These are phyloP conservation scores for Omphaloscelis lunosa DNA, from an alignment of 2,888 invertebrate genomes.

Conservation along the genomic window DNA sequence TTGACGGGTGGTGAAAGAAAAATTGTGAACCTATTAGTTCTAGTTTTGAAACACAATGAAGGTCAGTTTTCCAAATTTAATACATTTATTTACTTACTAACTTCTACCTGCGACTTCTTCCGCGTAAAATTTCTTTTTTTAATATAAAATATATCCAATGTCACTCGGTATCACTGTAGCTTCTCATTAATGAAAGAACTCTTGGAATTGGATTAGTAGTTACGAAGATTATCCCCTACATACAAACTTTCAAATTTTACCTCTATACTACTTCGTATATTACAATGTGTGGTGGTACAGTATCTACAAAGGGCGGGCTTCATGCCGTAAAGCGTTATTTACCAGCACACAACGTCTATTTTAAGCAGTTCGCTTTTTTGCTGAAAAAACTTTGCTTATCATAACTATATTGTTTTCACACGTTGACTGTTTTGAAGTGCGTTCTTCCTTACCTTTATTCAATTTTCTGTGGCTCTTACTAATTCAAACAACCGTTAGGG, in stretches of 20 bases:
- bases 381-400: neutral
- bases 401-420: neutral
- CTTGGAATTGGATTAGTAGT: too few species aligned
- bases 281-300: neutral
- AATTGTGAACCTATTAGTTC: neutral
- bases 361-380: neutral
- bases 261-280: neutral
- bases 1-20: slow-evolving; percentile 22
- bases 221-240: too few species aligned
- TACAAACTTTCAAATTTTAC: too few species aligned
- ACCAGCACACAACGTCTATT: neutral
- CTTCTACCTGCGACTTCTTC: too few species aligned
- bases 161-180: too few species aligned
- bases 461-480: slow-evolving; percentile 1
- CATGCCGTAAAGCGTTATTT: neutral
- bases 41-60: neutral
- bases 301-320: neutral
- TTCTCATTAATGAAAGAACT: too few species aligned
- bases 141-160: too few species aligned
- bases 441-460: neutral
- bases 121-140: too few species aligned
- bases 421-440: too few species aligned
- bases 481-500: slow-evolving; percentile 35
- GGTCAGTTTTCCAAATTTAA: neutral
- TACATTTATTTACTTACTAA: neutral